A percentile compares a stretch with the other conserved stretches of the same genome.
phyloP scores from a whole-genome alignment of 2,113 vertebrate species.

The Brachionichthys hirsutus region DNA sequence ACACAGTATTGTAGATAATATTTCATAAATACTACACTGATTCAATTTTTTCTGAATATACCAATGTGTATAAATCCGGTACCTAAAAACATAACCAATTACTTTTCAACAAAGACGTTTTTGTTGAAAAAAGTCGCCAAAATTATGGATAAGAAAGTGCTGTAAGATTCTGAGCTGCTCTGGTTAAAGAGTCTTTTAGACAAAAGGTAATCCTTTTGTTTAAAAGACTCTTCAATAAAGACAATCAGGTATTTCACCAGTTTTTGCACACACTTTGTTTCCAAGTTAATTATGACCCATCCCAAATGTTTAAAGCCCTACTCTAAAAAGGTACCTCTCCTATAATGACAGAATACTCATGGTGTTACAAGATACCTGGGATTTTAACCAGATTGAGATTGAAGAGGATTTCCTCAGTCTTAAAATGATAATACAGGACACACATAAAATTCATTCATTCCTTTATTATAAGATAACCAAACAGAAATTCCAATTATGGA shows the following conservation, averaged over 20 bases:
- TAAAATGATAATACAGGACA: not conserved
- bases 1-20: not conserved
- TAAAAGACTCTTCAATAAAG: too few relatives aligned
- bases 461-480: too few relatives aligned
- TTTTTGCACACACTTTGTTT: too few relatives aligned
- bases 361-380: constrained; percentile 10
- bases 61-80: not conserved
- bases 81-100: not conserved
- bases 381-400: constrained; percentile 20
- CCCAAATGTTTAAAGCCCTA: constrained; percentile 4
- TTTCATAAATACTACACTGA: constrained; percentile 1
- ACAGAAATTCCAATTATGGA: constrained; percentile 25
- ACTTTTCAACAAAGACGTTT: too few relatives aligned
- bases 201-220: too few relatives aligned
- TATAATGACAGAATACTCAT: constrained; percentile 14
- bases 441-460: not conserved
- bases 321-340: constrained; percentile 6
- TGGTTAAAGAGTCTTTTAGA: too few relatives aligned
- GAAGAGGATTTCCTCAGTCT: not conserved
- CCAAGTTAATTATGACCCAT: too few relatives aligned
- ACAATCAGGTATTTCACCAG: too few relatives aligned
- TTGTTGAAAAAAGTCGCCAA: too few relatives aligned
- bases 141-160: too few relatives aligned
- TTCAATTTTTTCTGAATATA: not conserved
- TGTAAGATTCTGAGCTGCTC: too few relatives aligned